phyloP scores from a whole-genome alignment of 1,140 invertebrate genomes.

The Trichoplusia ni region DNA sequence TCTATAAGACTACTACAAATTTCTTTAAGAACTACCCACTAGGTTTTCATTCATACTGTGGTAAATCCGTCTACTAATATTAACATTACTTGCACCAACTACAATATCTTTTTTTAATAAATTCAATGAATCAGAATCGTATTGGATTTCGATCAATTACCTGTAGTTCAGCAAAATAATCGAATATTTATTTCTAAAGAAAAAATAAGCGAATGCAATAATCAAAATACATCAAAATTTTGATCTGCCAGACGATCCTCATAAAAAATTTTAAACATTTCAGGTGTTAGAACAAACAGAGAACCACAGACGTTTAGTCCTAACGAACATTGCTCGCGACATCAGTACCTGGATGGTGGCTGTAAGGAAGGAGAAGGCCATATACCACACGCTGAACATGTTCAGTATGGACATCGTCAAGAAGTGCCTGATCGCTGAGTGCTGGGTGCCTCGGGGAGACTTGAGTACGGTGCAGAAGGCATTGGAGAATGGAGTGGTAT shows the following conservation, averaged over 20 bases:
- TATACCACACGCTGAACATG: conserved; percentile 54
- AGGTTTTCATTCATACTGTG: too few relatives aligned
- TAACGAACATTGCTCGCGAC: conserved; percentile 87
- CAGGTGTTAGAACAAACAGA: conserved; percentile 93
- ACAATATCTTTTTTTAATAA: too few relatives aligned
- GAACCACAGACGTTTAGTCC: conserved; percentile 93
- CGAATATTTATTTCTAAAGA: too few relatives aligned
- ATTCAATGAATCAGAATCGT: too few relatives aligned
- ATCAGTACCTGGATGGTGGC: conserved; percentile 87
- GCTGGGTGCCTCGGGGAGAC: conserved; percentile 93
- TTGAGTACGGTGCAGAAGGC: conserved; percentile 90
- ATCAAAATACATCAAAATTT: neutral
- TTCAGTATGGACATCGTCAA: conserved; percentile 91
- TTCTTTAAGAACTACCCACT: too few relatives aligned
- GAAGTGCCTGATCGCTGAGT: conserved; percentile 95
- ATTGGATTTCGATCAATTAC: too few relatives aligned
- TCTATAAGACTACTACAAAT: too few relatives aligned
- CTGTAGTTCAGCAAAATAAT: too few relatives aligned
- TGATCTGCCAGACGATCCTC: neutral
- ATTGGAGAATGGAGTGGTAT: conserved; percentile 92
- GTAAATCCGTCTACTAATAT: too few relatives aligned
- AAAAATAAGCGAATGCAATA: too few relatives aligned
- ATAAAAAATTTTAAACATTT: conserved; percentile 33
- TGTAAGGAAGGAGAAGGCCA: conserved; percentile 91
- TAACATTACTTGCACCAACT: too few relatives aligned